Base-by-base conservation (phyloP, 2,113 vertebrate species). In the Turnix velox region DNA sequence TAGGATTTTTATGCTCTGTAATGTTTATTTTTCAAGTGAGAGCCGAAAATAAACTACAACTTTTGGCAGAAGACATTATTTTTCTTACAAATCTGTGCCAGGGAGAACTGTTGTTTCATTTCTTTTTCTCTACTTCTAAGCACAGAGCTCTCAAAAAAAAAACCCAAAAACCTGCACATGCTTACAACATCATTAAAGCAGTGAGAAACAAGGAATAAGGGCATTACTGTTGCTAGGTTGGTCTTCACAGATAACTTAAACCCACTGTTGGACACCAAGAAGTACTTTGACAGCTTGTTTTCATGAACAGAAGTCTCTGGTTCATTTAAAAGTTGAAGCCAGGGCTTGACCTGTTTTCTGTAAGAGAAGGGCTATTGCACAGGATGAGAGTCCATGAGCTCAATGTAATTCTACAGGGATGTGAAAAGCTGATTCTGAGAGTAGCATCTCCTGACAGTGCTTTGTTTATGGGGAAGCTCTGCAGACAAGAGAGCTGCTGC, bases 11-110 rank as follows among this genome's bases (percentile, higher is more conserved):
- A 86, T 67, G 63, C 77, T 87, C 75, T 67, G 18, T 54, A 62
- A 85, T 73, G 72, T 83, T 95, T 93, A 63, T 92, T 84, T 95
- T 95, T 77, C 30, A 88, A 95, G 54, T 45, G 72, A 88, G 27
- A 73, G n/a, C 27, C 54, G 68, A 89, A 87, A 90, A 73, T 80
- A 62, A 91, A 37, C 59, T 90, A 55, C n/a, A 71, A 7, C 51
- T 80, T 90, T 54, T 95, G 92, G 82, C 82, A 84, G 71, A 63
- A 58, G 2, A 7, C 15, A 0, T 87, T 87, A 3, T 52, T 71
- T 62, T 42, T 81, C 46, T 48, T 65, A 68, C 13, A 17, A 72
- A 67, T 73, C 42, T 74, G 8, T 90, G 82, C 88, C 78, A 77
- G 86, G 25, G 12, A 46, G 62, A 76, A 28, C n/a, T 43, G 5